Conservation (phyloP, 2,888 invertebrate species). For the Amphipoea lucens region DNA sequence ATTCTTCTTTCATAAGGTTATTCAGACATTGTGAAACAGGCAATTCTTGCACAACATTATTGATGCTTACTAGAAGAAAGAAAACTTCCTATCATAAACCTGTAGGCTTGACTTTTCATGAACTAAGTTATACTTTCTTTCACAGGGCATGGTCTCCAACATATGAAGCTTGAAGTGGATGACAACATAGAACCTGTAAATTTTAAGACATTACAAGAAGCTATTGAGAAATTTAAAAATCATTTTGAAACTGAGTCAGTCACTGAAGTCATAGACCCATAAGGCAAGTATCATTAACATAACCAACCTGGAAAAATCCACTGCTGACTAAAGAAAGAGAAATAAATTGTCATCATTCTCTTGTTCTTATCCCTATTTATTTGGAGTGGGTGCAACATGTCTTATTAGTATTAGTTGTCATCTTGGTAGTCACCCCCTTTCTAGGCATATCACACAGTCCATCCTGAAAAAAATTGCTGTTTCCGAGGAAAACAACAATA, state of each 20-base stretch:
- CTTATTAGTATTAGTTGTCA: background rate
- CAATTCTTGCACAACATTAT: background rate
- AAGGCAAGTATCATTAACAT: slow-evolving; percentile 10
- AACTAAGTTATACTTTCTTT: slow-evolving; percentile 14
- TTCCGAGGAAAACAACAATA: too few species aligned
- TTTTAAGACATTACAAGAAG: slow-evolving; percentile 81
- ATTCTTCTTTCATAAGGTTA: background rate
- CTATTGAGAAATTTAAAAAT: slow-evolving; percentile 79
- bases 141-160: slow-evolving; percentile 72
- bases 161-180: slow-evolving; percentile 65
- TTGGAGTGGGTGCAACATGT: background rate
- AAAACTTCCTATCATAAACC: too few species aligned
- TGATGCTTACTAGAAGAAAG: background rate
- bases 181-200: slow-evolving; percentile 75
- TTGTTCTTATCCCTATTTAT: background rate
- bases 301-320: background rate
- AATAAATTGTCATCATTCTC: background rate
- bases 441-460: background rate
- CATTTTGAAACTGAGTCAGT: slow-evolving; percentile 49
- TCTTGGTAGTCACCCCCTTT: background rate
- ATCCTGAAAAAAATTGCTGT: background rate
- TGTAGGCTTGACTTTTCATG: background rate
- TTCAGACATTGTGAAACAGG: background rate
- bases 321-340: background rate
- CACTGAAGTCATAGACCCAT: slow-evolving; percentile 37